Evolutionary conservation across 2,888 invertebrate species (phyloP), one percentile per base, ranked within the genome.

Genomic region (Agrochola litura): DNA sequence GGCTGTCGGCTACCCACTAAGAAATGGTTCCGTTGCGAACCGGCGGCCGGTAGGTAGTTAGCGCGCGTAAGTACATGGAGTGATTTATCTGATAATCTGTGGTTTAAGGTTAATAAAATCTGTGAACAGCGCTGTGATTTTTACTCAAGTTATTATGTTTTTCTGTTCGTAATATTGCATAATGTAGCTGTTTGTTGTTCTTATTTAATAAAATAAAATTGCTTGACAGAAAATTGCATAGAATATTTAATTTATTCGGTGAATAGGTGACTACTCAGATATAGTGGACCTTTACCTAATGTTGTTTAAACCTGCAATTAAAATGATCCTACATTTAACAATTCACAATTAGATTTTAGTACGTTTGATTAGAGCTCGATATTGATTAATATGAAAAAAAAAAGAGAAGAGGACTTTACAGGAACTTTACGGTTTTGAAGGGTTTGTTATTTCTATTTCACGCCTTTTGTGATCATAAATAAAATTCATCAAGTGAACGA

Each of bases 271-370:
- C 52, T 52, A 52, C 52, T 22, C 4, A 22, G 54, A 54, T 4
- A 54, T 54, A 54, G 22, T 54, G 54, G 22, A 54, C 9, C 22
- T 54, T 54, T 54, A 22, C 22, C 22, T 54, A 54, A 25, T 12
- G 12, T 43, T 30, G 16, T 70, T 46, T 63, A 70, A 67, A 30
- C 43, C 10, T 9, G 30, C n/a, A 61, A 75, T 43, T 25, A 22
- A 43, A 54, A 25, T 14, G 3, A 60, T 43, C 22, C 5, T 30
- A 5, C 16, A 25, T 22, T 19, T 0, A 43, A 37, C 30, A 46
- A 54, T 25, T 78, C 16, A 37, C 43, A 66, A 79, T 56, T 6
- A 16, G 12, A 78, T 79, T 46, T 79, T 49, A 41, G 6, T 49
- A 41, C 41, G 19, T 64, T 54, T 56, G 16, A 77, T 14, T 43